Evolutionary conservation across 2,888 invertebrate species (phyloP), one percentile per base, ranked within the genome.

Genomic region (Chrysotoxum bicinctum): DNA sequence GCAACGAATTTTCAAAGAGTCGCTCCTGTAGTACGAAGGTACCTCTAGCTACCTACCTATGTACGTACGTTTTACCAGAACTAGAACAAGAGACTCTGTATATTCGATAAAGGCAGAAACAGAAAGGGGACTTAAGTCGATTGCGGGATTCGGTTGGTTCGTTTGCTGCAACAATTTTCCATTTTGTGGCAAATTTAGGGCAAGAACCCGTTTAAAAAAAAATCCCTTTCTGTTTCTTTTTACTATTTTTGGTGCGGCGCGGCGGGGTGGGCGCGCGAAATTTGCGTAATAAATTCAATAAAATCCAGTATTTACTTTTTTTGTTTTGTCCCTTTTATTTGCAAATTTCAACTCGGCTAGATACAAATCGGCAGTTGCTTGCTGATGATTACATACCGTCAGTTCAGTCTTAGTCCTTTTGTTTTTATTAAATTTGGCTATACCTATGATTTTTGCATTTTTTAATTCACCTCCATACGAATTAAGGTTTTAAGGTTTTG

Each of bases 211-310:
- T 50, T 16, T 4, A 35, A 40, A 14, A 40, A 40, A 60, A 60
- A 40, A 60, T 40, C 23, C 21, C 0, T 21, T 40, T 60, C 19
- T 37, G 52, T 74, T 73, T 70, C 23, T 62, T 43, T 32, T 26
- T 35, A n/a, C 16, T 50, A 0, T 23, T 40, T n/a, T 60, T 60
- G n/a, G 43, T 62, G n/a, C 8, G 23, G 19, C 7, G 32, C 8
- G 7, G 37, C 1, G 23, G 1, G 40, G 60, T 43, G 50, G 62
- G 14, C 14, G 35, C 43, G 78, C 32, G 60, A 74, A 78, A 84
- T 84, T 84, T 84, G 75, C 74, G 79, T 84, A 84, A 75, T 75
- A 84, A 75, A 84, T 79, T 83, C 83, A 79, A 83, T 83, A 79
- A 83, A 79, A 75, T 70, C 10, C 64, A 35, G 7, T 76, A 52